Conservation (phyloP, 92 coral and sea anemone genomes). For the Umimayanthus kanabou region DNA sequence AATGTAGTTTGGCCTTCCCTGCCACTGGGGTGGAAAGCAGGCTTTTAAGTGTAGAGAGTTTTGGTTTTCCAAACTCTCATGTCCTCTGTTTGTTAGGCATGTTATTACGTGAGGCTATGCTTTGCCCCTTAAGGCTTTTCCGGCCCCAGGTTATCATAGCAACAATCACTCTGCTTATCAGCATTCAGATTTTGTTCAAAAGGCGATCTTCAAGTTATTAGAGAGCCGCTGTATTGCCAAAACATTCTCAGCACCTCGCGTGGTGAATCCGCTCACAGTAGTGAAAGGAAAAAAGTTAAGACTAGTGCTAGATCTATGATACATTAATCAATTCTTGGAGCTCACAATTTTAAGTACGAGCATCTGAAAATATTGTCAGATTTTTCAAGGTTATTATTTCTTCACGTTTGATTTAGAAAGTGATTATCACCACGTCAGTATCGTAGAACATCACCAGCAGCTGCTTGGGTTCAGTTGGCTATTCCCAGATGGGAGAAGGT, state of each 20-base stretch:
- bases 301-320: conserved; percentile 43
- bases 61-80: conserved; percentile 27
- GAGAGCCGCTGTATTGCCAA: conserved; percentile 25
- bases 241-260: too few species aligned
- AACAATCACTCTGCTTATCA: conserved; percentile 41
- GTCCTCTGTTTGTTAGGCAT: conserved; percentile 41
- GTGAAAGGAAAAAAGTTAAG: conserved; percentile 44
- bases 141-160: conserved; percentile 10
- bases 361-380: conserved; percentile 44
- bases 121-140: conserved; percentile 42
- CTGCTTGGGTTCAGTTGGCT: conserved; percentile 50
- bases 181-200: conserved; percentile 42
- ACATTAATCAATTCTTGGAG: conserved; percentile 35
- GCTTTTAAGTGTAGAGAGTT: background rate
- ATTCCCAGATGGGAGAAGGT: too few species aligned
- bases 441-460: conserved; percentile 46
- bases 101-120: conserved; percentile 27
- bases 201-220: conserved; percentile 37
- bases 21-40: too few species aligned
- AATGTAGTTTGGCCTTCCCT: too few species aligned
- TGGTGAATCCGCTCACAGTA: conserved; percentile 56
- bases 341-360: conserved; percentile 46
- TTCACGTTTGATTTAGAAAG: conserved; percentile 49
- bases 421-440: conserved; percentile 53
- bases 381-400: conserved; percentile 38